These are phyloP conservation scores for Parnassius glacialis DNA, from an alignment of 2,888 invertebrate species.

Conservation along the genomic window DNA sequence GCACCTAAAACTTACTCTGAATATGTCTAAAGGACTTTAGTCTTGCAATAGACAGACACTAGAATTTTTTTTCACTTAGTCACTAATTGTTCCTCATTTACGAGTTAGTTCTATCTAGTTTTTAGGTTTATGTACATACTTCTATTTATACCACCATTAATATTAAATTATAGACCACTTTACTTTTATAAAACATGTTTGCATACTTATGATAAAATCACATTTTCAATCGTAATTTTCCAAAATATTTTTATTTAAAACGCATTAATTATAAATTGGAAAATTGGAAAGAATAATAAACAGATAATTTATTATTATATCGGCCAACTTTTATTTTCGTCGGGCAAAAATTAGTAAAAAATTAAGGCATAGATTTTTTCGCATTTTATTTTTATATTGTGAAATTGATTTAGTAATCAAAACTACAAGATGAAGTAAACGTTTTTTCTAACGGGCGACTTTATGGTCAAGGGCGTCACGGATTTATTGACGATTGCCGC, in stretches of 20 bases:
- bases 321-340: no score
- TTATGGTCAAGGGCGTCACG: no score
- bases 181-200: constrained; percentile 21
- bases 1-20: not conserved
- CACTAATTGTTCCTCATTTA: constrained; percentile 76
- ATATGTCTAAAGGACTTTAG: constrained; percentile 5
- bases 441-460: no score
- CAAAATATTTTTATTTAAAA: not conserved
- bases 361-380: no score
- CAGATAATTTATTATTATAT: no score
- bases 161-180: not conserved
- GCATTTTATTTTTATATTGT: no score
- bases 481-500: no score
- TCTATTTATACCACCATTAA: constrained; percentile 15
- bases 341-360: no score
- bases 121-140: constrained; percentile 32
- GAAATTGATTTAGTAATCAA: no score
- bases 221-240: constrained; percentile 28
- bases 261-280: not conserved
- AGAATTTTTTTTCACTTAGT: constrained; percentile 45
- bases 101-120: constrained; percentile 40
- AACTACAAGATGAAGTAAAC: no score
- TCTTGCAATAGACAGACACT: constrained; percentile 8
- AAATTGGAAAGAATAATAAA: no score
- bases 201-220: constrained; percentile 36